These are phyloP conservation scores for Cossypha caffra DNA, from an alignment of 2,797 vertebrate genomes.

Conservation along the genomic window DNA sequence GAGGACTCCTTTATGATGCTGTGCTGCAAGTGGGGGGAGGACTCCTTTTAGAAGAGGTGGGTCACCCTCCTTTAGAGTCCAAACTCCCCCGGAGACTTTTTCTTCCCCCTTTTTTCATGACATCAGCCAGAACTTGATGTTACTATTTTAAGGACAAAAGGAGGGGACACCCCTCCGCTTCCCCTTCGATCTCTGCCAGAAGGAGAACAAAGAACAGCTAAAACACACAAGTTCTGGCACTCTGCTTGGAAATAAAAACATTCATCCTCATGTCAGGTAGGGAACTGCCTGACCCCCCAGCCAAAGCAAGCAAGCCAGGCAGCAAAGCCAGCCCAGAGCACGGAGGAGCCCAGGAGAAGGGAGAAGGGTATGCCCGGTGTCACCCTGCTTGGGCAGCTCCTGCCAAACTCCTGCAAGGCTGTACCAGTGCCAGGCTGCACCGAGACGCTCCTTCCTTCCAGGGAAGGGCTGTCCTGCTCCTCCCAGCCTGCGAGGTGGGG, in stretches of 20 bases:
- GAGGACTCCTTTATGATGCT: background rate
- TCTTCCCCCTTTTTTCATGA: background rate
- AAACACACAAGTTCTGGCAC: constrained; percentile 41
- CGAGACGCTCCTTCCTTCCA: background rate
- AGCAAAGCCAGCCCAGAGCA: background rate
- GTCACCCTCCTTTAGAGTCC: background rate
- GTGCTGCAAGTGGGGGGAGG: background rate
- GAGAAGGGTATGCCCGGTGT: background rate
- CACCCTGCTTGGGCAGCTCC: background rate
- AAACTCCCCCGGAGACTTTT: background rate
- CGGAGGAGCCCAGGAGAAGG: background rate
- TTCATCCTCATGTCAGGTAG: constrained; percentile 60
- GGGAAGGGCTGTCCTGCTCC: background rate
- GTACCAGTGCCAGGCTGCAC: background rate
- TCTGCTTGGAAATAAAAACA: constrained; percentile 50
- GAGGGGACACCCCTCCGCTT: constrained; percentile 33
- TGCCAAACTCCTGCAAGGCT: background rate
- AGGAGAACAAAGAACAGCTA: constrained; percentile 55
- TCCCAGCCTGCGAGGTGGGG: background rate
- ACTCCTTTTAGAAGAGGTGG: background rate
- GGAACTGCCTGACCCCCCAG: constrained; percentile 5
- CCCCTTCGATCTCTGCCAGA: constrained; percentile 1
- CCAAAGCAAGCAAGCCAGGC: constrained; percentile 13
- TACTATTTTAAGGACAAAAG: constrained; percentile 64
- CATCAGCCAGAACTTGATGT: background rate